Base-by-base conservation (phyloP, 1,140 invertebrate genomes). In the Drosophila mayri region DNA sequence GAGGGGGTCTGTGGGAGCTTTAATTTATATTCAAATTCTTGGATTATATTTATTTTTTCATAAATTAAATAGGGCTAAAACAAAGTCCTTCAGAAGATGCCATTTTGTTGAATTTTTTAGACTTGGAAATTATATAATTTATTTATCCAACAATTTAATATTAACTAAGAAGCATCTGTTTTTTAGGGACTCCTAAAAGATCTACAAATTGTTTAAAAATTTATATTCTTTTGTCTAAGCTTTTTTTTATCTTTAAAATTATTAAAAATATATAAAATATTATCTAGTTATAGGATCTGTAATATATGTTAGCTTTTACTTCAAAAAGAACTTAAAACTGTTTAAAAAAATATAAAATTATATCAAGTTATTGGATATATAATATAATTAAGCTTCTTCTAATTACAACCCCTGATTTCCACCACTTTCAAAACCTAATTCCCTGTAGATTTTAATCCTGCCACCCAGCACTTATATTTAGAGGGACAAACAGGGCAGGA, bases 391-490 rank as follows among this genome's bases (percentile, higher is more conserved):
- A 40, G 6, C 6, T 16, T 14, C 6, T 40, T 8, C 10, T 12
- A 11, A 35, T 12, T 35, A 35, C 10, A 35, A 32, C 11, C 9
- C n/a, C 18, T 10, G 12, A 43, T 43, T 43, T 43, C 9, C 10
- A 20, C 18, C 10, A 10, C 18, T 20, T 20, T 6, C 8, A 5
- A 16, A 22, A 22, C 18, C 32, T 9, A 54, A 54, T 37, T 37
- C 50, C 32, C 18, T 37, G 18, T 10, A 10, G 50, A 54, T 38
- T 37, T 22, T 55, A 55, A 55, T 55, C 52, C 14, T n/a, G 22
- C 1, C 3, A 25, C 14, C 14, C 32, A 50, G 47, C 14, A 16
- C 14, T 30, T 50, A 0, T 30, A 22, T 10, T 54, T 54, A 54
- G n/a, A 9, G 30, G 14, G 18, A 4, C 1, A 4, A 11, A 18